phyloP scores from a whole-genome alignment of 1,140 invertebrate genomes.

The Trichomalopsis sarcophagae region DNA sequence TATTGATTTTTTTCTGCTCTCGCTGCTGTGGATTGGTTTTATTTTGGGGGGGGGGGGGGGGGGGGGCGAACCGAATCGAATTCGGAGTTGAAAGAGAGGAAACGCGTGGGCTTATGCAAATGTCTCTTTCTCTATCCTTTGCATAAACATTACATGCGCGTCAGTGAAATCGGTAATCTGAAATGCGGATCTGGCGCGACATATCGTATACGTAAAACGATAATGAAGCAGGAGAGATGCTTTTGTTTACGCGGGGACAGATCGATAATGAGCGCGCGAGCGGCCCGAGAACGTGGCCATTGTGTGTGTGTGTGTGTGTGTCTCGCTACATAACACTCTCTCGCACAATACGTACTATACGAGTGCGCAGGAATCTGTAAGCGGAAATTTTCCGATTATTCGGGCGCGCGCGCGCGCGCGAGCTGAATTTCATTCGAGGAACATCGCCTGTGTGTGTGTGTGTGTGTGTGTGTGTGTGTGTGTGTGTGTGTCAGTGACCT shows the following conservation, averaged over 20 bases:
- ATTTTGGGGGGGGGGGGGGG: too few relatives aligned
- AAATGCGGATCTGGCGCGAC: not conserved
- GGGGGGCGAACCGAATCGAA: too few relatives aligned
- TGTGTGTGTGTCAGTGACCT: not conserved
- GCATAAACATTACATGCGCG: not conserved
- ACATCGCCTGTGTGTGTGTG: not conserved
- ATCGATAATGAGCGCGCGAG: conserved; percentile 22
- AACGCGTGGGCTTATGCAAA: too few relatives aligned
- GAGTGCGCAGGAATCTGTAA: not conserved
- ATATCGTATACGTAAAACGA: not conserved
- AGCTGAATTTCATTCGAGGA: not conserved
- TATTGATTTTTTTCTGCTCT: not conserved
- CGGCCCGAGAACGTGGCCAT: not conserved
- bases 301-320: too few relatives aligned
- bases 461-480: too few relatives aligned
- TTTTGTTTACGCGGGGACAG: not conserved
- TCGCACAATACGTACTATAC: too few relatives aligned
- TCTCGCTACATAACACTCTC: too few relatives aligned
- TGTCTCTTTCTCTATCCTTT: too few relatives aligned
- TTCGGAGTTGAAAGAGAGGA: too few relatives aligned
- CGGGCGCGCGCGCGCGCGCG: not conserved
- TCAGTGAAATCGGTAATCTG: conserved; percentile 5
- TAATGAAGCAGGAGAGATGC: conserved; percentile 29
- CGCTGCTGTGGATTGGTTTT: too few relatives aligned
- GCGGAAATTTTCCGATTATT: conserved; percentile 17